A percentile compares a stretch with the other conserved stretches of the same genome.
Conservation (phyloP, 2,797 vertebrate species). For the Tachyglossus aculeatus region DNA sequence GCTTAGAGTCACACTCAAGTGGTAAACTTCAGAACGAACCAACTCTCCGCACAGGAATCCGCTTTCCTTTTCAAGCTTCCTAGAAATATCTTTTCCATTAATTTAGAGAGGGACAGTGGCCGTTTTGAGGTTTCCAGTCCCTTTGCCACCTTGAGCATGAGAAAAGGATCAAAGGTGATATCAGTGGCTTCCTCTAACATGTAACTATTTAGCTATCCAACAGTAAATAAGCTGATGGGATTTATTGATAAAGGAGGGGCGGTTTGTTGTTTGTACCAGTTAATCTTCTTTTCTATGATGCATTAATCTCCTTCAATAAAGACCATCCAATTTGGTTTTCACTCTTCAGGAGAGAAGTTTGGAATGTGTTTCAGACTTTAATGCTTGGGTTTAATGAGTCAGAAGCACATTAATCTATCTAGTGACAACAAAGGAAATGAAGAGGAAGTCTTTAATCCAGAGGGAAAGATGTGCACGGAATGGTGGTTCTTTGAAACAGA, state of each 20-base stretch:
- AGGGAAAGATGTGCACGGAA: neutral
- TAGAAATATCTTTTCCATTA: conserved; percentile 11
- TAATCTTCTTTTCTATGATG: conserved; percentile 42
- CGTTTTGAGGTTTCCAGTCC: neutral
- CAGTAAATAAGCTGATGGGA: conserved; percentile 42
- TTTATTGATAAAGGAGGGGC: conserved; percentile 42
- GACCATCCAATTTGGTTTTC: conserved; percentile 24
- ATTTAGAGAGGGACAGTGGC: neutral
- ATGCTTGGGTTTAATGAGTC: conserved; percentile 21
- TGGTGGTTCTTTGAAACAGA: neutral
- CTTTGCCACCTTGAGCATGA: conserved; percentile 8
- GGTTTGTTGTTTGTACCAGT: conserved; percentile 32
- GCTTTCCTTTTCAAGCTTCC: neutral
- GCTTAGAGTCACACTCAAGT: neutral
- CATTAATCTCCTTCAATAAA: conserved; percentile 47
- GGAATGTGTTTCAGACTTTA: conserved; percentile 27
- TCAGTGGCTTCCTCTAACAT: conserved; percentile 22
- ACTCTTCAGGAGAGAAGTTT: conserved; percentile 17
- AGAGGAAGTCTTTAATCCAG: conserved; percentile 14
- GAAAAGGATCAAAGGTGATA: neutral
- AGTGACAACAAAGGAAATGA: neutral
- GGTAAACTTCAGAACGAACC: neutral
- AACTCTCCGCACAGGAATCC: neutral
- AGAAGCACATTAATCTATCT: conserved; percentile 13
- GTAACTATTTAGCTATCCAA: neutral